phyloP scores from a whole-genome alignment of 1,140 invertebrate genomes.

The Aleiodes sp. region DNA sequence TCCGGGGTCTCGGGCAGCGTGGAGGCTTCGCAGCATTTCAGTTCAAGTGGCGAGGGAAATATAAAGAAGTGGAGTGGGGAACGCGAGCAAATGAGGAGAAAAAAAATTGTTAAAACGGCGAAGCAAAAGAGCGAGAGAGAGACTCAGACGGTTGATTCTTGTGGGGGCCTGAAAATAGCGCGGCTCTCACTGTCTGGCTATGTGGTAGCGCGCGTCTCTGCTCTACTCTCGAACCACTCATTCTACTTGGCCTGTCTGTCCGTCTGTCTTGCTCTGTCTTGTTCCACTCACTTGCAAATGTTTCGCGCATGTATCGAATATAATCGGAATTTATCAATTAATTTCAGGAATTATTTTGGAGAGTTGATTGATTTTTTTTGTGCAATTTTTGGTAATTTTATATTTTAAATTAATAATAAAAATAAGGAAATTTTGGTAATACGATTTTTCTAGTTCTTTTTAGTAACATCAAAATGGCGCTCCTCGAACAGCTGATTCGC shows the following conservation, averaged over 20 bases:
- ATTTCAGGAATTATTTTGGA: background rate
- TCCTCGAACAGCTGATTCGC: no score
- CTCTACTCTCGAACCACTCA: conserved; percentile 36
- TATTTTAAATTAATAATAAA: no score
- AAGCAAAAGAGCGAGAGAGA: conserved; percentile 7
- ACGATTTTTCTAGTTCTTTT: no score
- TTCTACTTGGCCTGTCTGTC: conserved; percentile 36
- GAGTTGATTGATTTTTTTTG: background rate
- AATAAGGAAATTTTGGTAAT: no score
- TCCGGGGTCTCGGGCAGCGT: background rate
- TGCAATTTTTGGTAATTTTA: background rate
- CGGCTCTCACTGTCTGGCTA: conserved; percentile 59
- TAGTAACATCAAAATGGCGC: no score
- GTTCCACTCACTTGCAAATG: background rate
- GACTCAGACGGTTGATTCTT: conserved; percentile 1
- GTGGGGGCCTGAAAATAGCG: conserved; percentile 51
- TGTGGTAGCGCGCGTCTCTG: conserved; percentile 48
- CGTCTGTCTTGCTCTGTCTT: conserved; percentile 14
- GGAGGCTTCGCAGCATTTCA: background rate
- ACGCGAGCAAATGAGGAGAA: background rate
- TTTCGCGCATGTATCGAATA: background rate
- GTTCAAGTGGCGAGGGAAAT: background rate
- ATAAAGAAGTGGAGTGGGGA: background rate
- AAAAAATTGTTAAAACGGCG: background rate
- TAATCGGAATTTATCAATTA: background rate